Base-by-base conservation (phyloP, 2,888 invertebrate genomes). In the Limnephilus rhombicus region DNA sequence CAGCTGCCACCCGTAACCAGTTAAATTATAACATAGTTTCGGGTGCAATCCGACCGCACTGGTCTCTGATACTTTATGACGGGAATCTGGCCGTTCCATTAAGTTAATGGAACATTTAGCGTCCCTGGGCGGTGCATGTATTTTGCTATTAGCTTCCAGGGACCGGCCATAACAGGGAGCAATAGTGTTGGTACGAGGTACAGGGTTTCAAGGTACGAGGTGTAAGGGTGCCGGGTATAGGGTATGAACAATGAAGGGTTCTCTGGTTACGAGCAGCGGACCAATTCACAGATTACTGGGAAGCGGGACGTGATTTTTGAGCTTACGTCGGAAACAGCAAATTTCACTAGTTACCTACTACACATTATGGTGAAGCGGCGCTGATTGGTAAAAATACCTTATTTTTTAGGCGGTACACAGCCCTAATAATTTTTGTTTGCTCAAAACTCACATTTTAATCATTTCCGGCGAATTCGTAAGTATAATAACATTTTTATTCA, bases 71-170 rank as follows among this genome's bases (percentile, higher is more conserved):
- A 68, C 68, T 68, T 68, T 68, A 68, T 68, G 68, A 68, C 68
- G n/a, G 37, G 83, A 83, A 83, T 83, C 83, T 83, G 83, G 83
- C 83, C 34, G 37, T 41, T 37, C 83, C 83, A 83, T 83, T 83
- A 37, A 9, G 37, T 83, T 83, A 83, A 83, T 83, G 83, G 37
- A 83, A 83, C 83, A 83, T 83, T 83, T 34, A 34, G 24, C 15
- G 24, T 31, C 34, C 37, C 83, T 37, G 83, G 37, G 83, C 83
- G 34, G 83, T 41, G 37, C 83, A 41, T 83, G 83, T 41, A 68
- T 68, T 68, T 68, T 68, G 68, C 68, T 68, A 68, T 68, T 68
- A 68, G 68, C 68, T 68, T 68, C 68, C 68, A 68, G 68, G 68
- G 68, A 83, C 37, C 83, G 37, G 83, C 82, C 18, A 34, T 37